These are phyloP conservation scores for Microctenopoma steveboyesi DNA, from an alignment of 2,797 vertebrate genomes.

Conservation along the genomic window DNA sequence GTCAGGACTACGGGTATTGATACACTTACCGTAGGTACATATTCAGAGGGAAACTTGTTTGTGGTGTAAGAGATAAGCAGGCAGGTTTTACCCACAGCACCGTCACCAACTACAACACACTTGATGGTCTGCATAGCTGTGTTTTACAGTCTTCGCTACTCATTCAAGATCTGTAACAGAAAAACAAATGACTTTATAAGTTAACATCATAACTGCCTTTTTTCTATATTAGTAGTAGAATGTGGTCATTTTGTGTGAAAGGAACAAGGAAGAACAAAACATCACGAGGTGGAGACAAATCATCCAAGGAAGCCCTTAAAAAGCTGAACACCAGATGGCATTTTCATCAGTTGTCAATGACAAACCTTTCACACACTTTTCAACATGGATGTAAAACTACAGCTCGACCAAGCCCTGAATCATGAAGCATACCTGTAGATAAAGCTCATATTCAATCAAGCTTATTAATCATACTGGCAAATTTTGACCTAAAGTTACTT, in stretches of 20 bases:
- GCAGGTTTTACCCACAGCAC: slow-evolving; percentile 88
- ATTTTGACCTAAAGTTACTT: too few relatives aligned
- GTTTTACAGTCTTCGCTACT: slow-evolving; percentile 73
- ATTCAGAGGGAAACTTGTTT: slow-evolving; percentile 88
- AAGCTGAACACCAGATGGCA: not conserved
- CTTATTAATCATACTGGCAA: too few relatives aligned
- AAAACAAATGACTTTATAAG: slow-evolving; percentile 10
- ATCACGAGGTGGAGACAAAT: not conserved
- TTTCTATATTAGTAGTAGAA: too few relatives aligned
- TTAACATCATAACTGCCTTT: not conserved
- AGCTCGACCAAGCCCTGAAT: not conserved
- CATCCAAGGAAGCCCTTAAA: not conserved
- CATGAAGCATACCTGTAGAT: not conserved
- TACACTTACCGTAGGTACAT: slow-evolving; percentile 85
- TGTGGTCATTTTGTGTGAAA: not conserved
- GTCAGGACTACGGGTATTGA: not conserved
- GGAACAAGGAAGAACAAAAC: not conserved
- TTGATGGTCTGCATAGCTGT: slow-evolving; percentile 89
- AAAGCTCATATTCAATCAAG: not conserved
- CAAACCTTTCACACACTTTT: slow-evolving; percentile 6
- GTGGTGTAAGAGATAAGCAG: slow-evolving; percentile 88
- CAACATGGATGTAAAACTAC: not conserved
- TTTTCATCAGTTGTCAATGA: slow-evolving; percentile 4
- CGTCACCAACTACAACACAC: slow-evolving; percentile 87
- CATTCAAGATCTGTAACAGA: slow-evolving; percentile 82